Percentiles rank a stretch among this genome's conserved stretches.
phyloP scores from a whole-genome alignment of 2,888 invertebrate genomes.

The Sepioteuthis lessoniana region DNA sequence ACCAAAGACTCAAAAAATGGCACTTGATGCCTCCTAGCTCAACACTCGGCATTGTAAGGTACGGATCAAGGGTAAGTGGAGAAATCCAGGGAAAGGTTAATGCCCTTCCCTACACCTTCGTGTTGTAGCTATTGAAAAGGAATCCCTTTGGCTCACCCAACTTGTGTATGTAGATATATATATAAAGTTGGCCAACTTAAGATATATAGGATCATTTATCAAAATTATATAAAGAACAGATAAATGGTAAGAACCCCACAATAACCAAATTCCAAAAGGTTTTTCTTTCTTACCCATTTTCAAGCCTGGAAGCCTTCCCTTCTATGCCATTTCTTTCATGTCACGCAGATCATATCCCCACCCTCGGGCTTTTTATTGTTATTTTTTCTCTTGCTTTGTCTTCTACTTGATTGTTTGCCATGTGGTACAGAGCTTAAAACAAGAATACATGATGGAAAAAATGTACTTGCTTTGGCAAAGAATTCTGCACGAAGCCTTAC shows the following conservation, averaged over 20 bases:
- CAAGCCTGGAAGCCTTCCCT: not conserved
- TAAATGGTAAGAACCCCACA: not conserved
- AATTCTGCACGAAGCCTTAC: not conserved
- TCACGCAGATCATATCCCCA: not conserved
- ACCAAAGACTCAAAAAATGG: too few relatives aligned
- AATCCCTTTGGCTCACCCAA: too few relatives aligned
- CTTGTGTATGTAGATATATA: too few relatives aligned
- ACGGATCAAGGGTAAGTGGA: too few relatives aligned
- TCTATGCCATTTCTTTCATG: not conserved
- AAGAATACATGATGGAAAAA: slow-evolving; percentile 1
- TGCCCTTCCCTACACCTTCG: too few relatives aligned
- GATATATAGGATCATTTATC: too few relatives aligned
- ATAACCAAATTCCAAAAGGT: not conserved
- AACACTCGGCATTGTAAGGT: too few relatives aligned
- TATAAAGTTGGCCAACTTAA: too few relatives aligned
- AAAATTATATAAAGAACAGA: too few relatives aligned
- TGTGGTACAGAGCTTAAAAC: not conserved
- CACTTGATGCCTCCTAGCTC: too few relatives aligned
- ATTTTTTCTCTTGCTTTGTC: not conserved
- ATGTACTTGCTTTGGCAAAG: not conserved
- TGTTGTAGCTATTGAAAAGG: too few relatives aligned
- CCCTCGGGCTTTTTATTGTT: not conserved
- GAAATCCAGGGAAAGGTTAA: too few relatives aligned
- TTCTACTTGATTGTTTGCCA: not conserved
- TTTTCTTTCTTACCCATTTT: not conserved